These are phyloP conservation scores for Athene cunicularia DNA, from an alignment of 2,113 vertebrate species.

Conservation along the genomic window DNA sequence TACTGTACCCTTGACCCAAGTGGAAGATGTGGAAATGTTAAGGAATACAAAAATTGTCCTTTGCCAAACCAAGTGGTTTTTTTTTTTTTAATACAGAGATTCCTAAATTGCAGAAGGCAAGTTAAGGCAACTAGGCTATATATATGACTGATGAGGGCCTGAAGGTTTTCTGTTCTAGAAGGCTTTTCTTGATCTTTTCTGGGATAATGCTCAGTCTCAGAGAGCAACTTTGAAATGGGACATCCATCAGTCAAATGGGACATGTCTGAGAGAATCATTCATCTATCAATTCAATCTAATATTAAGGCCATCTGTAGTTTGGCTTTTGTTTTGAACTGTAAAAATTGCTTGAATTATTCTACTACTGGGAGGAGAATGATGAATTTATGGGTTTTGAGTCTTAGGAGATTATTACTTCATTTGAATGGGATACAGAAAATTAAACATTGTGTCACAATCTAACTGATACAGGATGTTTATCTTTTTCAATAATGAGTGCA, in stretches of 20 bases:
- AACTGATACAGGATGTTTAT: not conserved
- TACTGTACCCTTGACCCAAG: not conserved
- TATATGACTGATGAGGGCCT: not conserved
- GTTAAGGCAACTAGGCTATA: not conserved
- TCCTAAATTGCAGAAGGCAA: not conserved
- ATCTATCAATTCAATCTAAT: not conserved
- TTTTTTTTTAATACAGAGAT: not conserved
- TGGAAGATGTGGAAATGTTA: not conserved
- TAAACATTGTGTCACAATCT: not conserved
- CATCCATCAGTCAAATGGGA: not conserved
- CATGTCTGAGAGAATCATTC: not conserved
- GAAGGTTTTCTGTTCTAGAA: not conserved
- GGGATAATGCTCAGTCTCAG: not conserved
- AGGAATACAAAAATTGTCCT: not conserved
- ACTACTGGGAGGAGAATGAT: not conserved
- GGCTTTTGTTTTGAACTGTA: not conserved
- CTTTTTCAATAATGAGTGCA: not conserved
- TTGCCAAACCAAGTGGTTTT: not conserved
- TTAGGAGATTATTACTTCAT: not conserved
- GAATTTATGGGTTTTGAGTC: not conserved
- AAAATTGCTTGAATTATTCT: not conserved
- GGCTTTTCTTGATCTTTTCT: not conserved
- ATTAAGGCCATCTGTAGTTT: not conserved
- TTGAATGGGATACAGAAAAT: not conserved
- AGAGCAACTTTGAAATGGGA: not conserved